These are phyloP conservation scores for Sylvicola cinctus DNA, from an alignment of 2,888 invertebrate genomes.

Conservation along the genomic window DNA sequence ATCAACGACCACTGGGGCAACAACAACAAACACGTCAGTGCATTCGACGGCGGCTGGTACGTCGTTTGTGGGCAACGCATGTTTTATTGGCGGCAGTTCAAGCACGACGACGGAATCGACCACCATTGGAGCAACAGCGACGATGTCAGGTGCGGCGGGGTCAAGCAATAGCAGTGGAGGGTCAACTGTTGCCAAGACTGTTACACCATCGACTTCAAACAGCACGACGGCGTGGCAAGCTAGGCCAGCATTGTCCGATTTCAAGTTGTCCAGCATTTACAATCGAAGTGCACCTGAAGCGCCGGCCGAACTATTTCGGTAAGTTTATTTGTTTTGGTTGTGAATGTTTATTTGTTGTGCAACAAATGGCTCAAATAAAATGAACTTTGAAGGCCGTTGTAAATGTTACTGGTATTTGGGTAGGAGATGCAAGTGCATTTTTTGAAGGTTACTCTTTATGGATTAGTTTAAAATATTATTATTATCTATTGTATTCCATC, in stretches of 20 bases:
- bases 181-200: neutral
- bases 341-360: neutral
- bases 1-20: no score
- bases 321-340: conserved; percentile 3
- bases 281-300: conserved; percentile 63
- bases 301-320: conserved; percentile 62
- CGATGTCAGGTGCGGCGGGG: neutral
- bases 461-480: no score
- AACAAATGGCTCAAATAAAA: neutral
- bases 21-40: no score
- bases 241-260: conserved; percentile 63
- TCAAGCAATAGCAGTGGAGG: no score
- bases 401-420: neutral
- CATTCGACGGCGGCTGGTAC: no score
- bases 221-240: conserved; percentile 35
- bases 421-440: neutral
- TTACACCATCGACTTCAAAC: conserved; percentile 15
- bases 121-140: neutral
- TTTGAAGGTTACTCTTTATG: no score
- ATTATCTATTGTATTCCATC: no score
- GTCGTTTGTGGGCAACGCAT: no score
- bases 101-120: neutral
- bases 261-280: conserved; percentile 77
- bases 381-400: neutral
- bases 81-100: no score